Conservation (phyloP, 2,888 invertebrate species). For the Hipparchia sbordonii region DNA sequence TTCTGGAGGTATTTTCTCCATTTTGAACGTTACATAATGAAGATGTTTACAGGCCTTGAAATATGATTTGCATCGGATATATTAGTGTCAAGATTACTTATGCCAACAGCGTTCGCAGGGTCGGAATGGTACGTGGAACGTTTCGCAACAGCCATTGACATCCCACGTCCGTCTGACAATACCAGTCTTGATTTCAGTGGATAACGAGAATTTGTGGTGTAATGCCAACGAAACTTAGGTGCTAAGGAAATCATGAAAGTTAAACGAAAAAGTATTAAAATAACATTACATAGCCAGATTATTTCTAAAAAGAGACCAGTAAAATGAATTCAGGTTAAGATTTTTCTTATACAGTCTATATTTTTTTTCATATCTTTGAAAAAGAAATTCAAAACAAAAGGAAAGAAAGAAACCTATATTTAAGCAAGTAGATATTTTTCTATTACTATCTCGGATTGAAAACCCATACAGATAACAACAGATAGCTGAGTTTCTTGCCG, state of each 20-base stretch:
- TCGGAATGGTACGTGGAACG: slow-evolving; percentile 59
- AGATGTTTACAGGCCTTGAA: slow-evolving; percentile 16
- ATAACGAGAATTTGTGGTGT: slow-evolving; percentile 38
- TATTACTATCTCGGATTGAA: no score
- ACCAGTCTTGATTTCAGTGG: slow-evolving; percentile 47
- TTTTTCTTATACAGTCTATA: no score
- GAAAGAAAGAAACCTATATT: no score
- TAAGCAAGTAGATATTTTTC: no score
- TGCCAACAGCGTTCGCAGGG: slow-evolving; percentile 58
- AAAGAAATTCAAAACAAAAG: no score
- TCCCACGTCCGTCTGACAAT: slow-evolving; percentile 55
- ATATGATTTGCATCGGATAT: slow-evolving; percentile 45
- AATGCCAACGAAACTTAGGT: not conserved
- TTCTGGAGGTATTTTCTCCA: not conserved
- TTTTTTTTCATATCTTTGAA: no score
- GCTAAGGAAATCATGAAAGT: not conserved
- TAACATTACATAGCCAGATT: not conserved
- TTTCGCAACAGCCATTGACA: slow-evolving; percentile 58
- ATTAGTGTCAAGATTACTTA: slow-evolving; percentile 63
- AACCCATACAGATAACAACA: no score
- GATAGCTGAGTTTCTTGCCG: no score
- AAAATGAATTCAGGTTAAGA: not conserved
- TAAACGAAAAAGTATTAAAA: not conserved
- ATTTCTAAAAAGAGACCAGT: not conserved
- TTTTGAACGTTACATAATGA: not conserved